These are phyloP conservation scores for Heterochromis multidens DNA, from an alignment of 2,113 vertebrate species.

Conservation along the genomic window DNA sequence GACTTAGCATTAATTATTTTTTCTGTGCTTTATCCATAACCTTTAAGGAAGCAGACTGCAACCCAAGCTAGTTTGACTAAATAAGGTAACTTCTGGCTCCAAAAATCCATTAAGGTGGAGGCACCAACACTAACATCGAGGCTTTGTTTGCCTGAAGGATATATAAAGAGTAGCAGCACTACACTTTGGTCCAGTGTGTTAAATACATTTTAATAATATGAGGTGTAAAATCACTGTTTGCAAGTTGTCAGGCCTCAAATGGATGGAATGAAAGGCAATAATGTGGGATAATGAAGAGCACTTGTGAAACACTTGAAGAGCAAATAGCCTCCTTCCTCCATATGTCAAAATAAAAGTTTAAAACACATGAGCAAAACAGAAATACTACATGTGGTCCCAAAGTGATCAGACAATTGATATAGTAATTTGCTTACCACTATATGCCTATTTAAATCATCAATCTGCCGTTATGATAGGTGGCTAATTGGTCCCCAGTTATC, in stretches of 20 bases:
- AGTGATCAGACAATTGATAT: neutral
- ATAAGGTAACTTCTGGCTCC: too few species aligned
- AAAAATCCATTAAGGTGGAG: too few species aligned
- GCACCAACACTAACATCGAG: neutral
- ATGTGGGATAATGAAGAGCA: neutral
- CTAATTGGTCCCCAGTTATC: conserved; percentile 23
- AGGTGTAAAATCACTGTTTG: neutral
- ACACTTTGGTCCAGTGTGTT: neutral
- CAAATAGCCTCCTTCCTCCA: neutral
- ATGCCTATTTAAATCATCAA: conserved; percentile 13
- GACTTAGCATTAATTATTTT: neutral
- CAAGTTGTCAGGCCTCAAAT: neutral
- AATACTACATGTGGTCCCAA: neutral
- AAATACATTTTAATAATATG: neutral
- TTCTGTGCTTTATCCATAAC: neutral
- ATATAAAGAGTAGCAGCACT: neutral
- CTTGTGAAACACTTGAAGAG: neutral
- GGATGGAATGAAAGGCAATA: neutral
- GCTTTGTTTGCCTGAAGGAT: neutral
- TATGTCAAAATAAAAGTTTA: neutral
- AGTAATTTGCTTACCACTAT: neutral
- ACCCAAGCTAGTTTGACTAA: too few species aligned
- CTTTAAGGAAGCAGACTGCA: too few species aligned
- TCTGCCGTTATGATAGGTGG: neutral
- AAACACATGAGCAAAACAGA: neutral